A percentile compares a stretch with the other conserved stretches of the same genome.
These are phyloP conservation scores for Brevimyrus niger DNA, from an alignment of 2,113 vertebrate species.

Conservation along the genomic window DNA sequence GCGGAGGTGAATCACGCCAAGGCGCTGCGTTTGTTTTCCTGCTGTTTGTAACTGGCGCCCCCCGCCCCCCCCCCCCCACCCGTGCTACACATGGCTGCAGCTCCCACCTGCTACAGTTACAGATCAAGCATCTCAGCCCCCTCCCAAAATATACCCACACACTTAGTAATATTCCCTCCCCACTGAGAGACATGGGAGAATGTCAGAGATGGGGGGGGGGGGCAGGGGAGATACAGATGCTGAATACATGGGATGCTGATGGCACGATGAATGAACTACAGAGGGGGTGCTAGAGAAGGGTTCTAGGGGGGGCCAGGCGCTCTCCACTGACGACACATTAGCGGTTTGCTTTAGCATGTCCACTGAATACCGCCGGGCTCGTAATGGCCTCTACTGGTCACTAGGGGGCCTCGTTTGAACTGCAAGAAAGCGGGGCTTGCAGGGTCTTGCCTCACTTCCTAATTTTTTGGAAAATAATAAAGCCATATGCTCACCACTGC, in stretches of 20 bases:
- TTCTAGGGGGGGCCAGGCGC: constrained; percentile 30
- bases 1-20: not conserved
- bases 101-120: not conserved
- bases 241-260: constrained; percentile 34
- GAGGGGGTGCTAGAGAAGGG: constrained; percentile 22
- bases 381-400: not conserved
- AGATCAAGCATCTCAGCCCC: not conserved
- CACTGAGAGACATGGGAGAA: constrained; percentile 36
- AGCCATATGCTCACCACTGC: not conserved
- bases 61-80: too few species aligned
- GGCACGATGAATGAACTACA: constrained; percentile 35
- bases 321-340: not conserved
- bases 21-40: not conserved
- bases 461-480: not conserved
- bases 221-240: constrained; percentile 21
- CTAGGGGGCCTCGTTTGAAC: not conserved
- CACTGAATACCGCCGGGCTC: not conserved
- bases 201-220: constrained; percentile 36
- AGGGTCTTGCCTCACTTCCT: not conserved
- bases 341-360: not conserved
- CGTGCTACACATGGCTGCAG: not conserved
- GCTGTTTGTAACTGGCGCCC: not conserved
- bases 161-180: not conserved
- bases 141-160: not conserved
- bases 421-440: not conserved